Base-by-base conservation (phyloP, 2,797 vertebrate genomes). In the Scleropages formosus region DNA sequence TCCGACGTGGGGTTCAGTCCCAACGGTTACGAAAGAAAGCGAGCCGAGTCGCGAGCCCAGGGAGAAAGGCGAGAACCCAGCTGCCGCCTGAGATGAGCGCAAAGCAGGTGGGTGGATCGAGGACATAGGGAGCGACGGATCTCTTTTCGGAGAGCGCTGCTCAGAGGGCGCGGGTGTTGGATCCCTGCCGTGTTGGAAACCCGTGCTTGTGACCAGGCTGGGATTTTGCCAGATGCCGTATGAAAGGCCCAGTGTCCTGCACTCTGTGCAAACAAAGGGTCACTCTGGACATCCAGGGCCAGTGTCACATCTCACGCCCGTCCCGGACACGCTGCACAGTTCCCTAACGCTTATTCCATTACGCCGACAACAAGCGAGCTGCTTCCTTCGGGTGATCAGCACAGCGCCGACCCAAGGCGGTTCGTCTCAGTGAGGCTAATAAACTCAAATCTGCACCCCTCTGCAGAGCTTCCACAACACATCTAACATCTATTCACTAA, bases 161-260 rank as follows among this genome's bases (percentile, higher is more conserved):
- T 24, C 39, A 9, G 31, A 27, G 9, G 8, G 8, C 13, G 12
- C 1, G 18, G 8, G 20, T 3, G 3, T 8, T 27, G 26, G 1
- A 39, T 31, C 39, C 39, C 31, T 31, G 39, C 11, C 24, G 27
- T 60, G 70, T 70, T 70, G 49, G 10, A 51, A 49, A 24, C 16
- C 10, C 39, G 59, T 13, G 20, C 58, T 4, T 18, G 7, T 62
- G 56, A 56, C 16, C 27, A 16, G 39, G 18, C 71, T 16, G 15
- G 58, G 60, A 47, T 27, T 61, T 26, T 73, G 72, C 72, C 72
- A 73, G 72, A 72, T 56, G 1, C n/a, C 3, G 18, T 10, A 62
- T 73, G 31, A 73, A 63, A 62, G 24, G 27, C 20, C 15, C 58
- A 62, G 24, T 73, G 72, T 63, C 72, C 72, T 49, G 58, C 62